Base-by-base conservation (phyloP, 2,113 vertebrate species). In the Sorex fumeus region DNA sequence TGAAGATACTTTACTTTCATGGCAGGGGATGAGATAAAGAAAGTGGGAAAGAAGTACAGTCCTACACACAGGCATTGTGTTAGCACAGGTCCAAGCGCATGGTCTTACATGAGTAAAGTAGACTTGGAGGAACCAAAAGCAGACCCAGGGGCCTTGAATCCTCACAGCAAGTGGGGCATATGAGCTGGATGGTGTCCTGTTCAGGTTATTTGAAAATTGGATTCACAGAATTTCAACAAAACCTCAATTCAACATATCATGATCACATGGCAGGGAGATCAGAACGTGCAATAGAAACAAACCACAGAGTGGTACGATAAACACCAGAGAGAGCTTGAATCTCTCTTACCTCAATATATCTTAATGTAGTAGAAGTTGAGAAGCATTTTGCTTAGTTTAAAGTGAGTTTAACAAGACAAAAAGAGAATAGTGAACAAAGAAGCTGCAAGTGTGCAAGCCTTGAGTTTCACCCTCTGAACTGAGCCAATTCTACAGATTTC, bases 141-240 rank as follows among this genome's bases (percentile, higher is more conserved):
- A 1, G 8, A 23, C 2, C 43, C 7, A 8, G 0, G 23, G n/a
- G 8, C 23, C 50, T n/a, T 1, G 66, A 18, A 8, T 16, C 34
- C 60, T 36, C 6, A 80, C 2, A 3, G 19, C 10, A 64, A 75
- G 45, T 6, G 23, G 15, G n/a, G 12, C 1, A 0, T 1, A 2
- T 2, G 5, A 30, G 34, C 4, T 4, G 27, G 50, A 34, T 30
- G 8, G 12, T 18, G 2, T 43, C 57, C 28, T 2, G 8, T 40
- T 6, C 77, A 43, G 8, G 23, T 64, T 23, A 84, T 53, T 5
- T 78, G 71, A 88, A 86, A 57, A 67, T 0, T 9, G 27, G 36
- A 18, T 18, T 19, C 18, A 47, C 72, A 62, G 21, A 30, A 72
- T 40, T 82, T 77, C 40, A 50, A 28, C 4, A 75, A 76, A 67